Evolutionary conservation across 2,113 vertebrate genomes (phyloP).

Genomic region (Pseudorhombus dupliciocellatus): DNA sequence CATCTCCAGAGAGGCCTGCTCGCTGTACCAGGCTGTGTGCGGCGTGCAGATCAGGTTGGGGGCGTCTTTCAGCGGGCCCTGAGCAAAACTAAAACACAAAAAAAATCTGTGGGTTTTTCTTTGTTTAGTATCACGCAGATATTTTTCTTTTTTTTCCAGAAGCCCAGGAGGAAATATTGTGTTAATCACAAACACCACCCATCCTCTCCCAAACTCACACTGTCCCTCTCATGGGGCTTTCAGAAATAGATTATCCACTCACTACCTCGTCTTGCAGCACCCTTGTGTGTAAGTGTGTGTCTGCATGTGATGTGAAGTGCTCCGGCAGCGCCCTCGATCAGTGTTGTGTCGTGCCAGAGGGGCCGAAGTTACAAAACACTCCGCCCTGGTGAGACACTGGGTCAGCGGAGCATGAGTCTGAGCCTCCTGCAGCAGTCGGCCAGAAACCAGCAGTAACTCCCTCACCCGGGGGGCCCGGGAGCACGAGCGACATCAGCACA

Average conservation of each 20-base stretch:
- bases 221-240: no score
- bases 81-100: slow-evolving; percentile 85
- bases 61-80: slow-evolving; percentile 94
- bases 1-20: slow-evolving; percentile 98
- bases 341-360: slow-evolving; percentile 20
- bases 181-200: no score
- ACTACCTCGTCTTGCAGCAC: no score
- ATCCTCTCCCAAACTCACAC: no score
- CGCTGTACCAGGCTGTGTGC: slow-evolving; percentile 98
- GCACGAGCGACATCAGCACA: slow-evolving; percentile 37
- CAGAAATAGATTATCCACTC: no score
- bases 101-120: no score
- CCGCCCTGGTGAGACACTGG: slow-evolving; percentile 40
- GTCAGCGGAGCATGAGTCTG: slow-evolving; percentile 38
- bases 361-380: slow-evolving; percentile 31
- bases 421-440: not conserved
- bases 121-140: no score
- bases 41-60: slow-evolving; percentile 98
- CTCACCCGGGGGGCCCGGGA: not conserved
- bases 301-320: slow-evolving; percentile 16
- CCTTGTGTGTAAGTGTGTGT: not conserved
- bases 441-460: slow-evolving; percentile 27
- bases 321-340: slow-evolving; percentile 22
- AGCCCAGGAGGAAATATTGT: no score
- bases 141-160: no score